phyloP scores from a whole-genome alignment of 1,140 invertebrate species.

The Drosophila nasuta region DNA sequence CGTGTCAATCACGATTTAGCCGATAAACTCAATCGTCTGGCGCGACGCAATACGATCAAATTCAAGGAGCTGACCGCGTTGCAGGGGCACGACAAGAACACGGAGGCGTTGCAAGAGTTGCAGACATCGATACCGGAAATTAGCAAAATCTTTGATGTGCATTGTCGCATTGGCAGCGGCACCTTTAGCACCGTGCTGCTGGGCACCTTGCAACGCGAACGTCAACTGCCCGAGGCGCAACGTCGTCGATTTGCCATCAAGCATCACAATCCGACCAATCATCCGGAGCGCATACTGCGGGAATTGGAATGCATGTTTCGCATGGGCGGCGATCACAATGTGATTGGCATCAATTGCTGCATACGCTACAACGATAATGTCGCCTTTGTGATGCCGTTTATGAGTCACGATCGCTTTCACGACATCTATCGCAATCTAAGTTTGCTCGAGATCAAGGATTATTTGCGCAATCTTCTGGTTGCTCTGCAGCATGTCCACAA shows the following conservation, averaged over 20 bases:
- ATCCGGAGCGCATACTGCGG: constrained; percentile 90
- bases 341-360: constrained; percentile 92
- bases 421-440: constrained; percentile 90
- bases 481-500: constrained; percentile 93
- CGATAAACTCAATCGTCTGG: constrained; percentile 50
- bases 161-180: constrained; percentile 91
- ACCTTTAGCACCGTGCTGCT: constrained; percentile 93
- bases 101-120: constrained; percentile 85
- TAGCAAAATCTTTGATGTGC: constrained; percentile 88
- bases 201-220: constrained; percentile 88
- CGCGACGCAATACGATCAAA: constrained; percentile 49
- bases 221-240: constrained; percentile 85
- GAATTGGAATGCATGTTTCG: constrained; percentile 92
- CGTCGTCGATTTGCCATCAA: constrained; percentile 91
- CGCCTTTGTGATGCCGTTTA: constrained; percentile 96
- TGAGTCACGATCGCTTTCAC: constrained; percentile 90
- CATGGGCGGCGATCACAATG: constrained; percentile 92
- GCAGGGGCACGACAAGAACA: constrained; percentile 64
- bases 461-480: constrained; percentile 92
- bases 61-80: constrained; percentile 44
- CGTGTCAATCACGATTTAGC: constrained; percentile 36
- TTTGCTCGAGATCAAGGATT: constrained; percentile 90
- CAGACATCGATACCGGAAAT: constrained; percentile 87
- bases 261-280: constrained; percentile 93
- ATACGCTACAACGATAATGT: constrained; percentile 92